Conservation (phyloP, 2,113 vertebrate species). For the Oceanodroma tethys region DNA sequence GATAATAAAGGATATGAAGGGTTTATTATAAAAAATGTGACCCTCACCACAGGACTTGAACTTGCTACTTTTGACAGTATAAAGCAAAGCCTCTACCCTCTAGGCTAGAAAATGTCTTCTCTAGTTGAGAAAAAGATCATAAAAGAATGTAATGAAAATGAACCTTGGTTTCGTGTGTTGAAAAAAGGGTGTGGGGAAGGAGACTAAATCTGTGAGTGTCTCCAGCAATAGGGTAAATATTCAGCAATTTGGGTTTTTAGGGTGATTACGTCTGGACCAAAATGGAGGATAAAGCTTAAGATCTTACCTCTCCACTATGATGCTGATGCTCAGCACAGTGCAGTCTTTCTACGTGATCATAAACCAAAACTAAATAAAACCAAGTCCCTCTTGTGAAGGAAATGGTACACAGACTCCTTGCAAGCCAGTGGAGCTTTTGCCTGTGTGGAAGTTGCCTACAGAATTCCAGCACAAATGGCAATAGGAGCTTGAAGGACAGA, state of each 20-base stretch:
- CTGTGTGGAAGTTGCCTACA: neutral
- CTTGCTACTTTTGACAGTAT: conserved; percentile 2
- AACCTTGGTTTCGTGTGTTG: neutral
- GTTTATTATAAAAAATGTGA: conserved; percentile 34
- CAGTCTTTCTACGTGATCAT: neutral
- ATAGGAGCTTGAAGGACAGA: neutral
- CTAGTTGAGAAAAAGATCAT: neutral
- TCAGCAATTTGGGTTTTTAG: neutral
- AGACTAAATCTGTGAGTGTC: neutral
- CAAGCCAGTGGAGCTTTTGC: neutral
- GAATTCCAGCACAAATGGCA: neutral
- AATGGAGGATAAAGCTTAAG: neutral
- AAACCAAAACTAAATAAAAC: neutral
- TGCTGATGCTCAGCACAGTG: neutral
- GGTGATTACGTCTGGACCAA: neutral
- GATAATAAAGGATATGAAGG: conserved; percentile 4
- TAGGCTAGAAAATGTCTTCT: conserved; percentile 1
- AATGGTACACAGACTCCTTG: neutral
- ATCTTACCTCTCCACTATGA: neutral
- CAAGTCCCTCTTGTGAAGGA: neutral
- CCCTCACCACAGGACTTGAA: conserved; percentile 47
- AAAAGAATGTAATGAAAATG: neutral
- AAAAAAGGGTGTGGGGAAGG: neutral
- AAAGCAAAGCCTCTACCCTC: conserved; percentile 3
- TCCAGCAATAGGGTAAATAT: neutral